Evolutionary conservation across 2,888 invertebrate genomes (phyloP).

Genomic region (Lucinisca nassula): DNA sequence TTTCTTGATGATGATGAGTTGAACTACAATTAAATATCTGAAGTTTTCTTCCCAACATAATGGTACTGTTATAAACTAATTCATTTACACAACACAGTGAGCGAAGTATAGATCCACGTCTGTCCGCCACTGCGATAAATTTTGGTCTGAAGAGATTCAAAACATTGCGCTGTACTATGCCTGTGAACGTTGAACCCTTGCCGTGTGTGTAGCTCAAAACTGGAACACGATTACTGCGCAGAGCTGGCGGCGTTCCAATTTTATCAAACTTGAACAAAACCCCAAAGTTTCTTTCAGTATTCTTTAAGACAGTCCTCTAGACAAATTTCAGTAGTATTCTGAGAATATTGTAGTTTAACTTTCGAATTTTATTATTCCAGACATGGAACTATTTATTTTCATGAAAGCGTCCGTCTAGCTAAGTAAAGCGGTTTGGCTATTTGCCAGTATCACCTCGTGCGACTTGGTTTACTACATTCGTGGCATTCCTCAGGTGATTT

Average conservation of each 20-base stretch:
- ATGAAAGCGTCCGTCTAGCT: conserved; percentile 44
- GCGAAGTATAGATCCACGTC: conserved; percentile 50
- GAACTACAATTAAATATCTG: conserved; percentile 70
- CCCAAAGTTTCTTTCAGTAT: not conserved
- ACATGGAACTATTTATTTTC: conserved; percentile 69
- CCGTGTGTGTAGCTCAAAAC: conserved; percentile 65
- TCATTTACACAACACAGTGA: conserved; percentile 22
- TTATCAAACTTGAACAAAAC: not conserved
- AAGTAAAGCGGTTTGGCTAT: conserved; percentile 50
- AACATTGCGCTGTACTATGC: conserved; percentile 80
- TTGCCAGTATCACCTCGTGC: conserved; percentile 69
- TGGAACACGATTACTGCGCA: conserved; percentile 73
- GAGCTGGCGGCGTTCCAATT: conserved; percentile 73
- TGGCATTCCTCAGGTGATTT: conserved; percentile 69
- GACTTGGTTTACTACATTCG: conserved; percentile 71
- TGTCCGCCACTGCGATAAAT: conserved; percentile 49
- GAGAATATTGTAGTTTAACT: not conserved
- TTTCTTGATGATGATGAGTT: conserved; percentile 61
- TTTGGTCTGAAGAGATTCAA: conserved; percentile 69
- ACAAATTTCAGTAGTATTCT: not conserved
- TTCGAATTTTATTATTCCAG: conserved; percentile 31
- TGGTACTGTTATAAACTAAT: conserved; percentile 20
- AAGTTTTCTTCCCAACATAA: conserved; percentile 78
- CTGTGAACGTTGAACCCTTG: conserved; percentile 79
- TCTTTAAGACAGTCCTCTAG: not conserved